Evolutionary conservation across 2,888 invertebrate species (phyloP).

Genomic region (Troides helena): DNA sequence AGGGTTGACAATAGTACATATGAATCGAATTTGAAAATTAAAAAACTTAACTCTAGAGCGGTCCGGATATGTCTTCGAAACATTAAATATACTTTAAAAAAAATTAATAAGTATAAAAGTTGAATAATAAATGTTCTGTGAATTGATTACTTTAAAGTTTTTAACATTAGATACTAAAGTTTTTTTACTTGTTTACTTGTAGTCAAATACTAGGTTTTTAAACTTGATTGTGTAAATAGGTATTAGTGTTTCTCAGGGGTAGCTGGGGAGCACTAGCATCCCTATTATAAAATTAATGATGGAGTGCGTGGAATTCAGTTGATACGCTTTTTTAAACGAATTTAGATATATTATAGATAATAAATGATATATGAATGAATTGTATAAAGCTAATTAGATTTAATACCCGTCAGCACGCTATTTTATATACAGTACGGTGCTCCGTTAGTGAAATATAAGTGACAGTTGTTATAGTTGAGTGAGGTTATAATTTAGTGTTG

Average conservation of each 20-base stretch:
- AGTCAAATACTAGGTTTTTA: too few species aligned
- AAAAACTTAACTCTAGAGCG: too few species aligned
- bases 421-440: slow-evolving; percentile 23
- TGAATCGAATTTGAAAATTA: too few species aligned
- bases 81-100: too few species aligned
- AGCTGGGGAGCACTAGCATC: slow-evolving; percentile 20
- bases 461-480: slow-evolving; percentile 39
- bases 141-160: too few species aligned
- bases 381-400: slow-evolving; percentile 29
- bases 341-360: slow-evolving; percentile 39
- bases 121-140: too few species aligned
- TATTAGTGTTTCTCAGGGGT: background rate
- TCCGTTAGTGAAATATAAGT: slow-evolving; percentile 26
- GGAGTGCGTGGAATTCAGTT: slow-evolving; percentile 36
- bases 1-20: too few species aligned
- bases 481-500: slow-evolving; percentile 58
- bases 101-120: too few species aligned
- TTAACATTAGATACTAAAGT: too few species aligned
- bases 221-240: too few species aligned
- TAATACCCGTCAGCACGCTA: slow-evolving; percentile 14
- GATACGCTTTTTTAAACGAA: slow-evolving; percentile 38
- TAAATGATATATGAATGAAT: slow-evolving; percentile 26
- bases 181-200: too few species aligned
- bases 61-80: too few species aligned
- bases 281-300: slow-evolving; percentile 20